Conservation (phyloP, 2,797 vertebrate species). For the Accipiter minullus region DNA sequence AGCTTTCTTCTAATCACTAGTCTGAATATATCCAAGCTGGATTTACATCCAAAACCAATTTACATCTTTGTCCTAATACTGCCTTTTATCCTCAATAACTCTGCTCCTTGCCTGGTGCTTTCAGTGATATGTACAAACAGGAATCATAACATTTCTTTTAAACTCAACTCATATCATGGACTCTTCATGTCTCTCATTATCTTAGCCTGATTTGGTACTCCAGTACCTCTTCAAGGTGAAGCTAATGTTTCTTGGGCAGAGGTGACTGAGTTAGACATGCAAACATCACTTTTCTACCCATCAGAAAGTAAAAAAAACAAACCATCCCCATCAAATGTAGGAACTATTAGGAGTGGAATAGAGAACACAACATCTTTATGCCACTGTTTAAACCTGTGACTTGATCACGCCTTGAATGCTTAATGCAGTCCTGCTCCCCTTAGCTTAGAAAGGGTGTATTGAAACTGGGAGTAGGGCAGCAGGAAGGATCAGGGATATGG, state of each 20-base stretch:
- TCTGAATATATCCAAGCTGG: neutral
- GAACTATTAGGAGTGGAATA: neutral
- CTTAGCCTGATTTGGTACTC: neutral
- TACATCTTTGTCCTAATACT: neutral
- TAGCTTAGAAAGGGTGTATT: neutral
- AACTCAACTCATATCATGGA: neutral
- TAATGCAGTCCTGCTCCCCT: neutral
- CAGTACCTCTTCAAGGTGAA: neutral
- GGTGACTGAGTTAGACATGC: neutral
- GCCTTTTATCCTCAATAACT: neutral
- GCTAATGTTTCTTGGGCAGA: neutral
- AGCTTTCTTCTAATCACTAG: neutral
- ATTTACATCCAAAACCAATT: neutral
- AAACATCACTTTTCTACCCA: neutral
- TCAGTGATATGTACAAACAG: neutral
- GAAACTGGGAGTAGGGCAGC: neutral
- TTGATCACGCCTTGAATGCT: neutral
- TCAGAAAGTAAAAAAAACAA: neutral
- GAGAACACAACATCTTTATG: neutral
- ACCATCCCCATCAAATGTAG: neutral
- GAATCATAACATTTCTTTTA: neutral
- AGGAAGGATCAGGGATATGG: neutral
- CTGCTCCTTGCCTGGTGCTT: neutral
- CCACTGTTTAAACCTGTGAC: neutral
- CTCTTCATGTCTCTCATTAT: neutral